phyloP scores from a whole-genome alignment of 2,888 invertebrate genomes.

The Xanthia togata region DNA sequence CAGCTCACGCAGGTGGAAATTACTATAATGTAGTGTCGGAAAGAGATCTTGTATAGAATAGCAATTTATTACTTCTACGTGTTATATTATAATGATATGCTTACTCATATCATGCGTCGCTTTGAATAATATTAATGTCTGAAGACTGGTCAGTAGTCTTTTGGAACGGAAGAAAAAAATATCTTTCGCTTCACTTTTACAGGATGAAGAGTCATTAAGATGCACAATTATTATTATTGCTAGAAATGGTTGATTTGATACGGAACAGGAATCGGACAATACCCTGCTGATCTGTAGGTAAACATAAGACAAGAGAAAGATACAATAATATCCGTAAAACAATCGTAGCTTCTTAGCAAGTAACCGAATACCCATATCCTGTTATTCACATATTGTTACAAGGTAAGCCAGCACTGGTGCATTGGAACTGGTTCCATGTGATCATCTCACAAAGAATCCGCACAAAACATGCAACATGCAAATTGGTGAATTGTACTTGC shows the following conservation, averaged over 20 bases:
- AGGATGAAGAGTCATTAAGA: not conserved
- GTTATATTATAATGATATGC: conserved; percentile 1
- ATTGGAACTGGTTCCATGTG: conserved; percentile 8
- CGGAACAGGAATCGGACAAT: conserved; percentile 8
- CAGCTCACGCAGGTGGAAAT: conserved; percentile 32
- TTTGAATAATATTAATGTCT: conserved; percentile 8
- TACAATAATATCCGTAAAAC: conserved; percentile 18
- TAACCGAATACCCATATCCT: conserved; percentile 33
- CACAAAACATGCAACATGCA: conserved; percentile 50
- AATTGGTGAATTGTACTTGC: conserved; percentile 34
- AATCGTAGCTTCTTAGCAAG: conserved; percentile 27
- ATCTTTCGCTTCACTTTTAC: not conserved
- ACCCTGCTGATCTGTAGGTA: not conserved
- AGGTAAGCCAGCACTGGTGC: conserved; percentile 23
- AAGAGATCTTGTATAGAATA: conserved; percentile 22
- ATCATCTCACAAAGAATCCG: conserved; percentile 21
- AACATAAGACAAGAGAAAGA: not conserved
- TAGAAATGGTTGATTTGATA: conserved; percentile 1
- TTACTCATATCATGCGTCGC: conserved; percentile 1
- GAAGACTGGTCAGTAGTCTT: conserved; percentile 1
- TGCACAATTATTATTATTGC: too few relatives aligned
- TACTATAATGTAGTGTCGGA: conserved; percentile 24
- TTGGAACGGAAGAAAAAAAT: not conserved
- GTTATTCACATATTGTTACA: conserved; percentile 44
- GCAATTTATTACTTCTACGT: conserved; percentile 24